phyloP scores from a whole-genome alignment of 2,888 invertebrate genomes.

The Pyrrhosoma nymphula region DNA sequence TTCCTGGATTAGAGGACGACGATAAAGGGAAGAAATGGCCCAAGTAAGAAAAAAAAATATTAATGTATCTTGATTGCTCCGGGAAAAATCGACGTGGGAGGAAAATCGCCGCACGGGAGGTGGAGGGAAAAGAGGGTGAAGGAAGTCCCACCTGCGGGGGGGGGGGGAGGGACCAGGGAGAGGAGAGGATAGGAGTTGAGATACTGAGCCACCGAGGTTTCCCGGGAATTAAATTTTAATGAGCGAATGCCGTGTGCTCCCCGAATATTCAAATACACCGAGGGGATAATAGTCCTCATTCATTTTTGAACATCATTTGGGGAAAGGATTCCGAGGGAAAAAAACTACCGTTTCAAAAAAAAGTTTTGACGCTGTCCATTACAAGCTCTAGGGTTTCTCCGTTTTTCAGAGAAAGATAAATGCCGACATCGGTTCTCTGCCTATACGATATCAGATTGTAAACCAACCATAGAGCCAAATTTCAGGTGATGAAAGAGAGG shows the following conservation, averaged over 20 bases:
- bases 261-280: neutral
- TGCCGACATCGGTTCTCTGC: too few relatives aligned
- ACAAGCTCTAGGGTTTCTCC: neutral
- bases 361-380: neutral
- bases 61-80: constrained; percentile 23
- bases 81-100: neutral
- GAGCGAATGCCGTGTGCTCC: neutral
- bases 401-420: neutral
- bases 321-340: neutral
- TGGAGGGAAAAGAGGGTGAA: neutral
- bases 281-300: neutral
- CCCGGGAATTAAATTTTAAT: constrained; percentile 28
- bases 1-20: constrained; percentile 30
- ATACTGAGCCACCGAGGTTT: too few relatives aligned
- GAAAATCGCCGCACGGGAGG: constrained; percentile 6
- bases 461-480: too few relatives aligned
- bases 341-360: neutral
- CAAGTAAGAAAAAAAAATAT: constrained; percentile 25
- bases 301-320: neutral
- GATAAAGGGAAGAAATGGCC: constrained; percentile 45
- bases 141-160: neutral
- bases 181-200: too few relatives aligned
- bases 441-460: too few relatives aligned
- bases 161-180: neutral
- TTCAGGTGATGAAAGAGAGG: too few relatives aligned